Evolutionary conservation across 92 coral and sea anemone species (phyloP), one percentile per base, ranked within the genome.

Genomic region (Phenganax stokvisi): DNA sequence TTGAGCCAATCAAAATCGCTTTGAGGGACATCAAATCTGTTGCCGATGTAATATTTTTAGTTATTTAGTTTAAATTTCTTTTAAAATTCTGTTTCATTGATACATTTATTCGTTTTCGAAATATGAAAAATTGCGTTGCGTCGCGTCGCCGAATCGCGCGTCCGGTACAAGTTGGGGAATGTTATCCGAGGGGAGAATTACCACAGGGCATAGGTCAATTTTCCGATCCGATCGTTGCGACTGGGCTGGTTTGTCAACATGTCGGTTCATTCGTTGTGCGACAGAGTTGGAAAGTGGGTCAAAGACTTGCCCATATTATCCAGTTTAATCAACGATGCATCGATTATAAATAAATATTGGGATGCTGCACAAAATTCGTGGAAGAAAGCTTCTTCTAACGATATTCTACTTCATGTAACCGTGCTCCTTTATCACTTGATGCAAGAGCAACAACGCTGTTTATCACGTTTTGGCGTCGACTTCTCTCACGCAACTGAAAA

Each of bases 341-440:
- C 80, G 44, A 30, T 75, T 12, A 65, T 56, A 68, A 68, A 68
- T 75, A 75, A 53, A 30, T 75, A 56, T 30, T 54, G 61, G 63
- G 80, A 75, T 54, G 80, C 27, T 51, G 64, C 62, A 27, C 80
- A 75, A 54, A 56, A 56, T 56, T 75, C 80, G 51, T 56, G 62
- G 80, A 56, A 54, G 80, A 75, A 27, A 16, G 80, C 80, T 25
- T 75, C 52, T 0, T 54, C 52, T 27, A 75, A 75, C 17, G 80
- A 75, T 1, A 75, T 75, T 25, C 57, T 54, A 12, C 67, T 75
- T 55, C 80, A 75, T 20, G 12, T 75, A 16, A 55, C 80, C 9
- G 29, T 75, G 63, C 30, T 57, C 56, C 80, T 75, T 75, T 75
- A 56, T 65, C 64, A 75, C 47, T 56, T 75, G 80, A 75, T 75